A percentile compares a stretch with the other conserved stretches of the same genome.
These are phyloP conservation scores for Antheraea mylitta DNA, from an alignment of 1,140 invertebrate species.

Conservation along the genomic window DNA sequence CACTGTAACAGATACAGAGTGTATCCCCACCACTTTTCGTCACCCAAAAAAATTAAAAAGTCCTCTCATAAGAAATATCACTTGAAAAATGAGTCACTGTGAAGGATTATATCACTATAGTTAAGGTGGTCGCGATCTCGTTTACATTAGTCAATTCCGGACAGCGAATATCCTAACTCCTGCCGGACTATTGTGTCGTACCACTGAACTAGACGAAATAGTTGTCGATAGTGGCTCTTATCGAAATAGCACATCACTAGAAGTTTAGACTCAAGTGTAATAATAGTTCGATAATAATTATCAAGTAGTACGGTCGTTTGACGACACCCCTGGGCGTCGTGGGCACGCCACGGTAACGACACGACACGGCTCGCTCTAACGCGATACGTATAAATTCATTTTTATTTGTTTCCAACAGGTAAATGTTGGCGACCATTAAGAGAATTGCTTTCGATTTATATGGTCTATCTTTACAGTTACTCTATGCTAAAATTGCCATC, in stretches of 20 bases:
- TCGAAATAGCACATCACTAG: neutral
- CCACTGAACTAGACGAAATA: too few relatives aligned
- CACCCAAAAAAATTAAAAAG: too few relatives aligned
- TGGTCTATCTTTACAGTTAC: neutral
- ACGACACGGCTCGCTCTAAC: conserved; percentile 14
- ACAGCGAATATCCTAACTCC: too few relatives aligned
- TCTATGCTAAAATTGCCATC: neutral
- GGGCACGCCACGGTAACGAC: conserved; percentile 22
- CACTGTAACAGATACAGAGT: too few relatives aligned
- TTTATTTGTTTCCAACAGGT: conserved; percentile 15
- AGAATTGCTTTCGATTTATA: conserved; percentile 33
- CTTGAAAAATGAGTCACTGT: too few relatives aligned
- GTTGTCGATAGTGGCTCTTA: too few relatives aligned
- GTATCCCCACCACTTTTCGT: too few relatives aligned
- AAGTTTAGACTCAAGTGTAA: neutral
- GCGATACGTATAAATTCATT: conserved; percentile 11
- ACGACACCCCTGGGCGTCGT: conserved; percentile 19
- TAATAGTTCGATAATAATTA: conserved; percentile 12
- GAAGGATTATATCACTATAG: too few relatives aligned
- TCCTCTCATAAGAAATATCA: too few relatives aligned
- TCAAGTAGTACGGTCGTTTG: conserved; percentile 7
- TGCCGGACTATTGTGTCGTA: too few relatives aligned
- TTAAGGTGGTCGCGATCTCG: too few relatives aligned
- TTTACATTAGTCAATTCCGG: too few relatives aligned
- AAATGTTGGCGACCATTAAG: conserved; percentile 33